Percentiles rank a stretch among this genome's conserved stretches.
These are phyloP conservation scores for Pelodiscus sinensis DNA, from an alignment of 2,113 vertebrate species.

Conservation along the genomic window DNA sequence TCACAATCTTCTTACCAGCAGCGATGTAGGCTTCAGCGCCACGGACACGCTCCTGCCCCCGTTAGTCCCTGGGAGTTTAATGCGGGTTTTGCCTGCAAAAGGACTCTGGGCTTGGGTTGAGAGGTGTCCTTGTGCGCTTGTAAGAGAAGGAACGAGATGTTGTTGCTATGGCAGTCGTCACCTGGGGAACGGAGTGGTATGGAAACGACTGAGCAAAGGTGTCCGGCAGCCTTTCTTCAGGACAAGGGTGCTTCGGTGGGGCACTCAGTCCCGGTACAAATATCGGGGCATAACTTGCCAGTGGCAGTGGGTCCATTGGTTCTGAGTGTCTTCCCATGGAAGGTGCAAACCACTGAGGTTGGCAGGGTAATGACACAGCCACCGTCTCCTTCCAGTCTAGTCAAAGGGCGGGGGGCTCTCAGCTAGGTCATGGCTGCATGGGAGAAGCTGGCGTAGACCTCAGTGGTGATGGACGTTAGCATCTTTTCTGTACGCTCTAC, in stretches of 20 bases:
- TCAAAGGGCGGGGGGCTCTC: neutral
- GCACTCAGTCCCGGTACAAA: neutral
- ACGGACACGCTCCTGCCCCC: fast-evolving
- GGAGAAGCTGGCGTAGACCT: neutral
- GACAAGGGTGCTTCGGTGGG: neutral
- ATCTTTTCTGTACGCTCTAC: neutral
- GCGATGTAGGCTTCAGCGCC: neutral
- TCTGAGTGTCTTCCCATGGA: neutral
- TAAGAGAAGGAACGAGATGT: neutral
- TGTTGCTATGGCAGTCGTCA: slow-evolving; percentile 37
- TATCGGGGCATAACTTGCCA: neutral
- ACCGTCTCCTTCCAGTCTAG: neutral
- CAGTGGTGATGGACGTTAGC: no score
- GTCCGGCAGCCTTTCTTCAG: neutral
- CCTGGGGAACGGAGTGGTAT: neutral
- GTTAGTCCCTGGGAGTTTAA: fast-evolving
- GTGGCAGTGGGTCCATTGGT: neutral
- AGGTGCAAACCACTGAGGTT: neutral
- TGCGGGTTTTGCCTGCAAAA: neutral
- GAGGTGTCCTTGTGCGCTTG: neutral
- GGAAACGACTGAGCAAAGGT: fast-evolving
- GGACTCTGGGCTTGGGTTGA: neutral
- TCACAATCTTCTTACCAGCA: fast-evolving
- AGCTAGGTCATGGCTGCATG: neutral
- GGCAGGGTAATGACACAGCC: fast-evolving